These are phyloP conservation scores for Sialis fuliginosa DNA, from an alignment of 2,888 invertebrate genomes.

Conservation along the genomic window DNA sequence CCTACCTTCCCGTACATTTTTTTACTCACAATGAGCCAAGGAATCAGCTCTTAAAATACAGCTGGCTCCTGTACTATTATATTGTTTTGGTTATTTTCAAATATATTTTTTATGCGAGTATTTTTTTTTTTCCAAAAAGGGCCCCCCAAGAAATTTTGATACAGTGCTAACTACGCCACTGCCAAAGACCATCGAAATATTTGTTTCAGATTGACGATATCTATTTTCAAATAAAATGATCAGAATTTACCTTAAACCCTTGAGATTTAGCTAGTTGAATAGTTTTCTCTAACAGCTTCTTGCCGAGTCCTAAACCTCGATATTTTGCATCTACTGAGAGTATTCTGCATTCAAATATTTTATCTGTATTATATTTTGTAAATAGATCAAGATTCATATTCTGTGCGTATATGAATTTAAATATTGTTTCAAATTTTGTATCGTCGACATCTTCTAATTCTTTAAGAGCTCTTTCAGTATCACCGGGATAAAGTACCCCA, in stretches of 20 bases:
- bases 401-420: slow-evolving; percentile 52
- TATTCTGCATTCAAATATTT: slow-evolving; percentile 63
- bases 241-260: slow-evolving; percentile 42
- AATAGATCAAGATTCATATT: slow-evolving; percentile 55
- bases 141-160: too few species aligned
- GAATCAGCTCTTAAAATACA: too few species aligned
- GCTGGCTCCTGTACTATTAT: too few species aligned
- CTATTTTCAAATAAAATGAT: too few species aligned
- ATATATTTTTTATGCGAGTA: too few species aligned
- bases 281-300: slow-evolving; percentile 47
- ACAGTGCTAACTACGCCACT: too few species aligned
- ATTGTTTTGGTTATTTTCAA: too few species aligned
- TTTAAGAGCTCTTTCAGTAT: slow-evolving; percentile 48
- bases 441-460: slow-evolving; percentile 48
- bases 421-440: slow-evolving; percentile 59
- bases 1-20: too few species aligned
- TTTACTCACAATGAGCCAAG: too few species aligned
- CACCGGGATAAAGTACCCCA: slow-evolving; percentile 54
- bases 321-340: slow-evolving; percentile 55
- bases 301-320: slow-evolving; percentile 58
- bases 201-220: too few species aligned
- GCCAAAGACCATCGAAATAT: too few species aligned
- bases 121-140: too few species aligned
- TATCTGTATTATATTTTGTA: slow-evolving; percentile 41
- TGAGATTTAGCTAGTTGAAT: slow-evolving; percentile 43